Conservation (phyloP, 2,797 vertebrate genomes). For the Sebastes nivosus region DNA sequence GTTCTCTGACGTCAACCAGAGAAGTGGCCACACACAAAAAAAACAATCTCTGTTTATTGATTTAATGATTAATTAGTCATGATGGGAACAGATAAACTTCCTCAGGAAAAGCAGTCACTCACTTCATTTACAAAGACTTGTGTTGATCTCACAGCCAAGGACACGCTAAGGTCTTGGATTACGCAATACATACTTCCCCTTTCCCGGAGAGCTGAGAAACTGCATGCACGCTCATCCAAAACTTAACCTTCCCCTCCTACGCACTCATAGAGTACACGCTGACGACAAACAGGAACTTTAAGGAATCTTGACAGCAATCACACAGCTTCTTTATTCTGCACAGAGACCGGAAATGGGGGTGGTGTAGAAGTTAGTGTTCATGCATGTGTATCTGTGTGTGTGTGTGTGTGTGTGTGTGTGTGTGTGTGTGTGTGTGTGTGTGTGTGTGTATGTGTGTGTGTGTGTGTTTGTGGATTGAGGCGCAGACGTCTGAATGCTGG, state of each 20-base stretch:
- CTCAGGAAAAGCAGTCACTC: conserved; percentile 41
- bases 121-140: conserved; percentile 7
- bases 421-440: background rate
- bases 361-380: conserved; percentile 29
- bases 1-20: conserved; percentile 42
- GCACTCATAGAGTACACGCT: background rate
- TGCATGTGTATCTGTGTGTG: background rate
- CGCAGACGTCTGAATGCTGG: conserved; percentile 52
- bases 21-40: background rate
- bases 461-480: conserved; percentile 12
- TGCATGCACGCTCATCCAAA: background rate
- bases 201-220: conserved; percentile 27
- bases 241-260: background rate
- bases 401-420: conserved; percentile 6
- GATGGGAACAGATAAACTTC: conserved; percentile 51
- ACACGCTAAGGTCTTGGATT: conserved; percentile 2
- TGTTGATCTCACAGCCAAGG: conserved; percentile 32
- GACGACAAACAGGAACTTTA: conserved; percentile 33
- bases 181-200: conserved; percentile 1
- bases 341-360: conserved; percentile 45
- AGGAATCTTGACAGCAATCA: conserved; percentile 31
- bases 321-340: conserved; percentile 20
- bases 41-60: conserved; percentile 37
- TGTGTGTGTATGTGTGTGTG: background rate
- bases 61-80: conserved; percentile 33